Conservation (phyloP, 2,113 vertebrate species). For the Colius striatus region DNA sequence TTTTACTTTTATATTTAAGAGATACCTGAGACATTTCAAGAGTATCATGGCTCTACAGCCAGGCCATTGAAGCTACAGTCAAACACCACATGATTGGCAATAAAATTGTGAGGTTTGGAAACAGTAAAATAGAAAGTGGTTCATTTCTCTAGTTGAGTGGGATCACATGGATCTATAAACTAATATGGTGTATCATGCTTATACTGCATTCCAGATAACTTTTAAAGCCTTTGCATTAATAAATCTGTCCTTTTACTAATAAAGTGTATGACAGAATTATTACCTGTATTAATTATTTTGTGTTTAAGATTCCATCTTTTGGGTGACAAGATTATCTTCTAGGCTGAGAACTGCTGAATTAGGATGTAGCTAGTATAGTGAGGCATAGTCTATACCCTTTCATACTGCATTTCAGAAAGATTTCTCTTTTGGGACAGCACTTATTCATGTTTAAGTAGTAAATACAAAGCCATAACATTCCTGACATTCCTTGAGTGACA, state of each 20-base stretch:
- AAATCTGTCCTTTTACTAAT: not conserved
- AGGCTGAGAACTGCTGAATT: not conserved
- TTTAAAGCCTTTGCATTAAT: conserved; percentile 14
- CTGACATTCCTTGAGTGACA: not conserved
- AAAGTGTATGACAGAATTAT: not conserved
- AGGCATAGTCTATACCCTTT: not conserved
- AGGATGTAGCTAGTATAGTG: not conserved
- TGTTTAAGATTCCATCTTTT: conserved; percentile 5
- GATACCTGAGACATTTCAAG: not conserved
- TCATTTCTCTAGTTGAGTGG: not conserved
- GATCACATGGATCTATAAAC: not conserved
- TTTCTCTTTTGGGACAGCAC: not conserved
- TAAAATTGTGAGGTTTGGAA: not conserved
- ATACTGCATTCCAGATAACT: not conserved
- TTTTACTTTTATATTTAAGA: not conserved
- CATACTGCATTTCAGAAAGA: not conserved
- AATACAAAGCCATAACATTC: not conserved
- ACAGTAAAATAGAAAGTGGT: not conserved
- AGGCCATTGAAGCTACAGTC: not conserved
- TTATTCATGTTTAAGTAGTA: not conserved
- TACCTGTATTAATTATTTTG: conserved; percentile 9
- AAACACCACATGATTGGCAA: not conserved
- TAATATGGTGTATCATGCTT: not conserved
- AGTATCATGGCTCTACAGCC: not conserved
- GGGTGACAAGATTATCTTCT: not conserved